Evolutionary conservation across 2,113 vertebrate genomes (phyloP).

Genomic region (Phalacrocorax pelagicus): DNA sequence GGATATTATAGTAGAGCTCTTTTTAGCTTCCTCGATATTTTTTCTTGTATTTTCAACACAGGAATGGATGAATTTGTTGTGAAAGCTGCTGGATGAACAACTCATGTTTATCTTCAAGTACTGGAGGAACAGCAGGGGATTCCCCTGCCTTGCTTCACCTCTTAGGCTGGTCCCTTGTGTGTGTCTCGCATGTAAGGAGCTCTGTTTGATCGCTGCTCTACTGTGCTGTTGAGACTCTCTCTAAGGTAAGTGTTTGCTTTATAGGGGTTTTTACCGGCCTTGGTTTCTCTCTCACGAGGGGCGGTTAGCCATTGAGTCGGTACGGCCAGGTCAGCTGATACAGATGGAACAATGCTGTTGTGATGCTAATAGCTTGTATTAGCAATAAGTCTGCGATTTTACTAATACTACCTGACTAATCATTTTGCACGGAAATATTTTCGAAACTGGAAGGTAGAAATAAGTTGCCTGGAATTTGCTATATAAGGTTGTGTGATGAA

Average conservation of each 20-base stretch:
- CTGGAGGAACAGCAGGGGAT: not conserved
- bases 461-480: not conserved
- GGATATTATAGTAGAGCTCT: not conserved
- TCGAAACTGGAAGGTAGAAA: not conserved
- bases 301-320: not conserved
- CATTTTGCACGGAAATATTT: not conserved
- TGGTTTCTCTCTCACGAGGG: not conserved
- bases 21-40: not conserved
- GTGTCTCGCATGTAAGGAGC: not conserved
- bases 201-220: not conserved
- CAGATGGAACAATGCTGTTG: not conserved
- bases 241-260: not conserved
- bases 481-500: not conserved
- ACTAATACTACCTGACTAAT: not conserved
- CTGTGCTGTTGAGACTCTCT: not conserved
- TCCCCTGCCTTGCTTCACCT: not conserved
- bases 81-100: not conserved
- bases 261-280: accelerated
- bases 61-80: not conserved
- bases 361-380: not conserved
- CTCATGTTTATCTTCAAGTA: not conserved
- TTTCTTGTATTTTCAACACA: not conserved
- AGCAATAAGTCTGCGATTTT: not conserved
- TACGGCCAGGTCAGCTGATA: not conserved
- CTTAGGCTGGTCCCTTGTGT: not conserved